These are phyloP conservation scores for Herpetotheres cachinnans DNA, from an alignment of 2,113 vertebrate species.

Conservation along the genomic window DNA sequence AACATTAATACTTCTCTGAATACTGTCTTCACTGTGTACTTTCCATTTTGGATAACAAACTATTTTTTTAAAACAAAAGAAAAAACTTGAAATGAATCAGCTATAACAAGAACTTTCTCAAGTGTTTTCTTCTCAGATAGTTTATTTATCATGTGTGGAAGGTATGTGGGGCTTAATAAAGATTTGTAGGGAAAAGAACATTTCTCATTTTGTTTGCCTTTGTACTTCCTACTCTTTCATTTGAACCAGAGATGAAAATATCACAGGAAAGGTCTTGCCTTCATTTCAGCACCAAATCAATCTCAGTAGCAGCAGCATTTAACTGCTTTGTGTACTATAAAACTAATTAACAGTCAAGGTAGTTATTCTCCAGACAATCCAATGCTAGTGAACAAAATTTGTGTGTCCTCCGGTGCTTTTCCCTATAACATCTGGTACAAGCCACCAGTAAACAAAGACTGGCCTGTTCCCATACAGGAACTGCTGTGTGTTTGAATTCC, in stretches of 20 bases:
- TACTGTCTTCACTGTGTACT: background rate
- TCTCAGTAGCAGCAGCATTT: background rate
- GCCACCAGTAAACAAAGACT: background rate
- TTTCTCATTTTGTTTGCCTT: background rate
- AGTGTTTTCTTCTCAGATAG: background rate
- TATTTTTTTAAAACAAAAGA: background rate
- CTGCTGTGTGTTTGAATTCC: background rate
- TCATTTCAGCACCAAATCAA: background rate
- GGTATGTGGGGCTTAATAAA: background rate
- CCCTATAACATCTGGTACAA: background rate
- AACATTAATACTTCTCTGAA: background rate
- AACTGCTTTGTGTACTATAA: background rate
- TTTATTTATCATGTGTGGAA: background rate
- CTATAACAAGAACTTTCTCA: background rate
- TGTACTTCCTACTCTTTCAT: background rate
- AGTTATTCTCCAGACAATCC: background rate
- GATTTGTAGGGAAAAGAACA: background rate
- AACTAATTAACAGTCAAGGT: constrained; percentile 24
- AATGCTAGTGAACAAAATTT: background rate
- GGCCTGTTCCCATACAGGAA: background rate
- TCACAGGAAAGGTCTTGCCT: background rate
- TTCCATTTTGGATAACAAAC: background rate
- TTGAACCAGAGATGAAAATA: background rate
- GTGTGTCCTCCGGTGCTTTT: background rate
- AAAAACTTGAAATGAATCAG: background rate